Evolutionary conservation across 2,797 vertebrate genomes (phyloP).

Genomic region (Cygnus olor): DNA sequence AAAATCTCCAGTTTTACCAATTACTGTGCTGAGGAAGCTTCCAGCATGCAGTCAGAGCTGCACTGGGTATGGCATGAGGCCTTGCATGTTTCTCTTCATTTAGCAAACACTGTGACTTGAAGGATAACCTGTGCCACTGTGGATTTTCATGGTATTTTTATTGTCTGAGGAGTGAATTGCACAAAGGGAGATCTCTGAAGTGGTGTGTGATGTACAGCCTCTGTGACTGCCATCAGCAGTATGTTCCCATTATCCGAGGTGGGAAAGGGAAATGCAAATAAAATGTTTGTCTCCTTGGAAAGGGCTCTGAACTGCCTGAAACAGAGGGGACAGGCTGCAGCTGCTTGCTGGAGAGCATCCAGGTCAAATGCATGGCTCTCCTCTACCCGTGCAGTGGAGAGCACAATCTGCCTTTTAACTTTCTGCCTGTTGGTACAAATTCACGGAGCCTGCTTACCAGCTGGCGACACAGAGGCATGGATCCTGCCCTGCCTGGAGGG

Average conservation of each 20-base stretch:
- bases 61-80: not conserved
- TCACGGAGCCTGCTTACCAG: not conserved
- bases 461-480: not conserved
- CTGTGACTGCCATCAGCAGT: accelerated
- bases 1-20: not conserved
- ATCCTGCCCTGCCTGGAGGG: not conserved
- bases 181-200: not conserved
- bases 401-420: not conserved
- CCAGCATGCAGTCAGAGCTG: not conserved
- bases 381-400: accelerated
- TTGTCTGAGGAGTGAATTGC: not conserved
- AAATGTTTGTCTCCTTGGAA: not conserved
- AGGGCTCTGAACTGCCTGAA: not conserved
- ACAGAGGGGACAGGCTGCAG: not conserved
- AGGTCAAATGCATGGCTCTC: not conserved
- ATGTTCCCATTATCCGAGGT: accelerated
- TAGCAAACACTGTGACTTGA: not conserved
- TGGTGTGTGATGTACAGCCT: not conserved
- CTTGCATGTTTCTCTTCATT: not conserved
- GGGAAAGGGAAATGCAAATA: conserved; percentile 27
- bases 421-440: conserved; percentile 21
- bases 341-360: not conserved
- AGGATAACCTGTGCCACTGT: not conserved
- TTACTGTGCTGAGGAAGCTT: not conserved
- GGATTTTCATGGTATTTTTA: not conserved